Percentiles rank a stretch among this genome's conserved stretches.
These are phyloP conservation scores for Doryteuthis pealeii DNA, from an alignment of 1,140 invertebrate species.

Conservation along the genomic window DNA sequence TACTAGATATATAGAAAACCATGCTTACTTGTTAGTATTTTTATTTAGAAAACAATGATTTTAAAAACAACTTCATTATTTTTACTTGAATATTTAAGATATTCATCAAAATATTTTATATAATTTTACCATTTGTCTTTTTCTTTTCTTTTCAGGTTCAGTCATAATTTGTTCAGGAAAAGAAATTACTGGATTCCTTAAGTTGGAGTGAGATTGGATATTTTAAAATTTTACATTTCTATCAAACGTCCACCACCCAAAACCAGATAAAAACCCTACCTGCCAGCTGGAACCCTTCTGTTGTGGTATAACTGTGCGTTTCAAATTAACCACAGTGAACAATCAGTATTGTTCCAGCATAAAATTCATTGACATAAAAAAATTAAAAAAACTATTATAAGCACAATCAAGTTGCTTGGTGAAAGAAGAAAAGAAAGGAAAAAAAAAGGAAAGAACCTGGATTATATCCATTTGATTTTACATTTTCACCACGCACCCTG, in stretches of 20 bases:
- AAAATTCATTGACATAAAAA: neutral
- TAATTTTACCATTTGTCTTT: constrained; percentile 18
- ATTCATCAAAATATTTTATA: no score
- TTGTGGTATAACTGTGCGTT: neutral
- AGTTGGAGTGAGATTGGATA: constrained; percentile 6
- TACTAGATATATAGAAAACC: no score
- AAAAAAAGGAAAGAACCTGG: constrained; percentile 21
- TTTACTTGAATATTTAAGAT: no score
- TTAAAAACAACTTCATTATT: no score
- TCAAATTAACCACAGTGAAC: neutral
- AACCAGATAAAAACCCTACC: neutral
- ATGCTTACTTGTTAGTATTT: no score
- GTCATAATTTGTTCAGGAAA: constrained; percentile 12
- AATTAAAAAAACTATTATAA: neutral
- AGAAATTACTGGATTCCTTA: neutral
- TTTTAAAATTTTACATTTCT: neutral
- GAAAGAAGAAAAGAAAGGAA: constrained; percentile 4
- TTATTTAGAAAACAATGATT: no score
- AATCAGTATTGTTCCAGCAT: neutral
- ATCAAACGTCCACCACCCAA: neutral
- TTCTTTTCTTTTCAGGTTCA: constrained; percentile 16
- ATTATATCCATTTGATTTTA: constrained; percentile 20
- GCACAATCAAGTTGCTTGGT: neutral
- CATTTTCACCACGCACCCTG: constrained; percentile 19
- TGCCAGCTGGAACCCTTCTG: neutral